These are phyloP conservation scores for Philereme vetulata DNA, from an alignment of 2,888 invertebrate species.

Conservation along the genomic window DNA sequence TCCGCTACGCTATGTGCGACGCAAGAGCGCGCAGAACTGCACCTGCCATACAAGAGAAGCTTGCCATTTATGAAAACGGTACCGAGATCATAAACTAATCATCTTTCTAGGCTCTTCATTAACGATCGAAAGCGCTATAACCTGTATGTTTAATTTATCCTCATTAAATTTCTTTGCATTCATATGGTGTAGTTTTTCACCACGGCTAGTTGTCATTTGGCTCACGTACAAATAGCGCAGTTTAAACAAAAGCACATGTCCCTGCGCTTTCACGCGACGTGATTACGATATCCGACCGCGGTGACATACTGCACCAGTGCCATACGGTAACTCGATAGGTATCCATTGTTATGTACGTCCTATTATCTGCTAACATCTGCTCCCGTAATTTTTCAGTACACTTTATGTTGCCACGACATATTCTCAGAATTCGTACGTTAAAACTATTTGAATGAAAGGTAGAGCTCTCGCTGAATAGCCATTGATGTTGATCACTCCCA, in stretches of 20 bases:
- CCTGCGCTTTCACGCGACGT: conserved; percentile 72
- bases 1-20: conserved; percentile 76
- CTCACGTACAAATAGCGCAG: conserved; percentile 65
- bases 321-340: conserved; percentile 42
- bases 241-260: conserved; percentile 73
- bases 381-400: conserved; percentile 6
- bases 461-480: not conserved
- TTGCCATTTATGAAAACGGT: conserved; percentile 82
- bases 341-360: conserved; percentile 50
- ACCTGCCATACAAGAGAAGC: conserved; percentile 79
- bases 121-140: conserved; percentile 63
- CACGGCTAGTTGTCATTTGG: conserved; percentile 75
- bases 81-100: conserved; percentile 54
- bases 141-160: conserved; percentile 9
- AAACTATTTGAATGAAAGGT: not conserved
- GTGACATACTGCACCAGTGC: conserved; percentile 65
- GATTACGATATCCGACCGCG: conserved; percentile 67
- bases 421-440: too few species aligned
- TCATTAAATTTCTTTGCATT: conserved; percentile 39
- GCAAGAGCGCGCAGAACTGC: conserved; percentile 71
- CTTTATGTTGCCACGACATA: too few species aligned
- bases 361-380: conserved; percentile 28
- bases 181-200: conserved; percentile 63
- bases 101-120: conserved; percentile 52
- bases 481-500: not conserved